Evolutionary conservation across 2,888 invertebrate genomes (phyloP), one percentile per base, ranked within the genome.

Genomic region (Aleiodes leptofemur): DNA sequence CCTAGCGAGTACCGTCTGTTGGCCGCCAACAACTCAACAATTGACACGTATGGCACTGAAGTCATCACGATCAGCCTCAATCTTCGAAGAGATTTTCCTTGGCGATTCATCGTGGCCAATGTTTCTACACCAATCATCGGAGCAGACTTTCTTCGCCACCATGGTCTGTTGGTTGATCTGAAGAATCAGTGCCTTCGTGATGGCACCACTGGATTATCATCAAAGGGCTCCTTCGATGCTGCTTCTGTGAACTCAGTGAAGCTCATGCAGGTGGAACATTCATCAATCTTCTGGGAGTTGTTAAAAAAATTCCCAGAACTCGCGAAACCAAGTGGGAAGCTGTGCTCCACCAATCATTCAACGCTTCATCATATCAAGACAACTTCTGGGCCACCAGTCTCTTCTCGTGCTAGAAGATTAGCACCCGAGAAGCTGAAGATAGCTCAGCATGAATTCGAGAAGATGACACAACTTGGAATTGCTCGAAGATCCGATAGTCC

Each of bases 311-410:
- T 61, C 13, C n/a, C 61, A n/a, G 38, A 38, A 1, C 34, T 61
- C 13, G 11, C 31, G 1, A 31, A 31, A 31, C 61, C 61, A 2
- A 13, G n/a, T 34, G 61, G 38, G 1, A 34, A 3, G 7, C 3
- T 61, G 13, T 29, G 31, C 8, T 3, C 31, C 6, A 11, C 4
- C 8, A 34, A 4, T n/a, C 61, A 61, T 8, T 1, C 16, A n/a
- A 61, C 61, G 11, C 61, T 13, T 0, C 61, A 61, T 38, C 14
- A 34, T n/a, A 61, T 61, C 14, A 38, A 61, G 13, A 59, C 59
- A 3, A 59, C 59, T 23, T 7, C 29, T 3, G 59, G 59, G 4
- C 59, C 59, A 31, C 61, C 61, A 34, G 61, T 61, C 3, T 34
- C 61, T 3, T 34, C 38, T n/a, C 23, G 13, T 3, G 23, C 31